A percentile compares a stretch with the other conserved stretches of the same genome.
phyloP scores from a whole-genome alignment of 30 jellyfish, hydroid and myxozoan species.

The Clytia hemisphaerica region DNA sequence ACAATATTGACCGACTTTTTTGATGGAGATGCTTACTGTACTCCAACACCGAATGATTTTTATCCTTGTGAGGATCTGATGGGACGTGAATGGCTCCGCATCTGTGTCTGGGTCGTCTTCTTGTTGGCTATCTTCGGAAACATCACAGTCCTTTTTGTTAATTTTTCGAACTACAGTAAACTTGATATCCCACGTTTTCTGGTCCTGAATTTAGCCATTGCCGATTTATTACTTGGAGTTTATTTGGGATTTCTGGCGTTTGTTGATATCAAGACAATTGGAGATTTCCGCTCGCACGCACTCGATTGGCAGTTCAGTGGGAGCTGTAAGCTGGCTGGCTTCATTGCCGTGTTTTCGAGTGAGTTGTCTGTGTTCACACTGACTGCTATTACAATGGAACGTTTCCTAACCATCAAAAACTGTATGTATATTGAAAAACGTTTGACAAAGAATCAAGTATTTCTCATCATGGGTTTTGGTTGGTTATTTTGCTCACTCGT shows the following conservation, averaged over 20 bases:
- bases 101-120: slow-evolving; percentile 93
- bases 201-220: slow-evolving; percentile 75
- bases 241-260: slow-evolving; percentile 80
- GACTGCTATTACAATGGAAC: slow-evolving; percentile 73
- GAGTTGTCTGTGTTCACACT: slow-evolving; percentile 83
- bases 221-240: slow-evolving; percentile 73
- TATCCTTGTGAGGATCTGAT: slow-evolving; percentile 95
- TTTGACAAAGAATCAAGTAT: slow-evolving; percentile 53
- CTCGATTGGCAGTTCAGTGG: slow-evolving; percentile 91
- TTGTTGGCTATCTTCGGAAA: slow-evolving; percentile 81
- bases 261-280: slow-evolving; percentile 69
- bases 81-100: slow-evolving; percentile 89
- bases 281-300: slow-evolving; percentile 91
- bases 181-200: slow-evolving; percentile 86
- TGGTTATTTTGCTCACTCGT: slow-evolving; percentile 63
- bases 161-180: slow-evolving; percentile 52
- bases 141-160: slow-evolving; percentile 60
- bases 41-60: slow-evolving; percentile 84
- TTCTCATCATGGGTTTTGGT: slow-evolving; percentile 55
- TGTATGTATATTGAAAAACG: slow-evolving; percentile 70
- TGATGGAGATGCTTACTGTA: slow-evolving; percentile 36
- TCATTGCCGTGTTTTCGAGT: slow-evolving; percentile 81
- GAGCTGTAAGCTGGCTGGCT: slow-evolving; percentile 84
- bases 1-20: neutral
- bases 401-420: slow-evolving; percentile 71